Evolutionary conservation across 2,888 invertebrate species (phyloP).

Genomic region (Coenonympha glycerion): DNA sequence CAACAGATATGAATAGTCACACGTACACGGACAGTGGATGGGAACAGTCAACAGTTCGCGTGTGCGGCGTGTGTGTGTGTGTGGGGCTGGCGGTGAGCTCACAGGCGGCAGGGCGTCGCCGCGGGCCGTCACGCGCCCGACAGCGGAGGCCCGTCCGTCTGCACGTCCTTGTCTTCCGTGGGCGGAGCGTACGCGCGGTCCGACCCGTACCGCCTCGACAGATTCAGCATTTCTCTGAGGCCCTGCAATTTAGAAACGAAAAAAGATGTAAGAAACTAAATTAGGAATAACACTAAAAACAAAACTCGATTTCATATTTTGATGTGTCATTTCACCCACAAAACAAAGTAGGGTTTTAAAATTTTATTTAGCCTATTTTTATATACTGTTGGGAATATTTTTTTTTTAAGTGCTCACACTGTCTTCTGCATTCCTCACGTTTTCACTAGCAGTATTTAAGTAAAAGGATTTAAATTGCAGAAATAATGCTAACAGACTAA

Average conservation of each 20-base stretch:
- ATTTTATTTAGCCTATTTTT: no score
- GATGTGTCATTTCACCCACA: no score
- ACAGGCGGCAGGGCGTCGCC: constrained; percentile 46
- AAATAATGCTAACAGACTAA: no score
- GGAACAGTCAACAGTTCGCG: constrained; percentile 14
- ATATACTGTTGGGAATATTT: no score
- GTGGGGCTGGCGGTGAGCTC: constrained; percentile 32
- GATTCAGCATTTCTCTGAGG: constrained; percentile 88
- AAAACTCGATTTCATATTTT: no score
- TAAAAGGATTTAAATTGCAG: no score
- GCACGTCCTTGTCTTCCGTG: constrained; percentile 84
- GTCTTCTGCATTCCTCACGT: no score
- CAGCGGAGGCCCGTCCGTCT: constrained; percentile 78
- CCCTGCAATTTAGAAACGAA: constrained; percentile 68
- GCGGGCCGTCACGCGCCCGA: constrained; percentile 63
- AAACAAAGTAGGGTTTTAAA: no score
- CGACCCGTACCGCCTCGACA: constrained; percentile 85
- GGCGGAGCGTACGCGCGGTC: constrained; percentile 66
- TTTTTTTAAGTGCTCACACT: no score
- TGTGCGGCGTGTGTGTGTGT: constrained; percentile 10
- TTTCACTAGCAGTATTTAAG: no score
- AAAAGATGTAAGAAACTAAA: no score
- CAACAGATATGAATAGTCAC: constrained; percentile 11
- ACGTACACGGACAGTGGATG: constrained; percentile 14
- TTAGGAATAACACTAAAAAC: no score